A percentile compares a stretch with the other conserved stretches of the same genome.
These are phyloP conservation scores for Stomatorhinus walkeri DNA, from an alignment of 2,797 vertebrate genomes.

Conservation along the genomic window DNA sequence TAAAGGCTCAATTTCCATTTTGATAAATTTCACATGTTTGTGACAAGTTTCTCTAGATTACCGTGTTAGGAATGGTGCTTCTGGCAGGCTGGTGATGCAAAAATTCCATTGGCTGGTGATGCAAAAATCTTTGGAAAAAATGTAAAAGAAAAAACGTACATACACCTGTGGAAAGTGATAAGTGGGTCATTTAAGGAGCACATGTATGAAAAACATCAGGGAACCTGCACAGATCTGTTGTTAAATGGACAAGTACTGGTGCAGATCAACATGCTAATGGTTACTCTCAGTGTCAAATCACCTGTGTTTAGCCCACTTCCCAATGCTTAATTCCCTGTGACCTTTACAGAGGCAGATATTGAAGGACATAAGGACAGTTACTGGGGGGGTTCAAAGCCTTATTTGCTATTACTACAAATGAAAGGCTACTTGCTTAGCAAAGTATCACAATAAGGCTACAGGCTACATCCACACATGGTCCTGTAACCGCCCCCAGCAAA, in stretches of 20 bases:
- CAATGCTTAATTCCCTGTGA: not conserved
- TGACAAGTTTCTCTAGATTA: constrained; percentile 15
- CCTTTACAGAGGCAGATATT: not conserved
- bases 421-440: not conserved
- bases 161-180: not conserved
- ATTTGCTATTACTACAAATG: not conserved
- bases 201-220: not conserved
- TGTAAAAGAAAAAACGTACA: not conserved
- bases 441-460: not conserved
- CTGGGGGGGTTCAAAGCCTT: not conserved
- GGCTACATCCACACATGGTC: not conserved
- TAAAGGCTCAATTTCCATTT: constrained; percentile 2
- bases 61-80: not conserved
- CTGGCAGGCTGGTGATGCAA: not conserved
- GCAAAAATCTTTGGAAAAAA: not conserved
- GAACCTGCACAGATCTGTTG: not conserved
- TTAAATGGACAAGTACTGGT: not conserved
- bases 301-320: not conserved
- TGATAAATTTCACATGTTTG: constrained; percentile 18
- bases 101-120: not conserved
- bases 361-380: not conserved
- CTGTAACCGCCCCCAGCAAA: not conserved
- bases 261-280: not conserved
- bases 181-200: not conserved
- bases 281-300: not conserved